phyloP scores from a whole-genome alignment of 2,888 invertebrate genomes.

The Dynastes tityus region DNA sequence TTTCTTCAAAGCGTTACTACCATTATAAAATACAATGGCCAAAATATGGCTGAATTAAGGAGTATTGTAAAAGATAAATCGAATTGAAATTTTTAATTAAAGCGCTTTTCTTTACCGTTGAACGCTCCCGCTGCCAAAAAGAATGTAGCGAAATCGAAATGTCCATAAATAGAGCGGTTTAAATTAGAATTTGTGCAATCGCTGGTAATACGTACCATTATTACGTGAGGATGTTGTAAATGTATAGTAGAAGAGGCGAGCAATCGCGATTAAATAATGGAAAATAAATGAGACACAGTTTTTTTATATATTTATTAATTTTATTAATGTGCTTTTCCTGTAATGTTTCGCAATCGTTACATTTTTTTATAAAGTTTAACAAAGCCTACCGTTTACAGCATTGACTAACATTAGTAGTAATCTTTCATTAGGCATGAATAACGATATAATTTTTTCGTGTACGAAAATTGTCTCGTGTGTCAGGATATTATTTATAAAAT shows the following conservation, averaged over 20 bases:
- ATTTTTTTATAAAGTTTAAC: too few relatives aligned
- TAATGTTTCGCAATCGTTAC: too few relatives aligned
- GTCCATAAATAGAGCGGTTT: conserved; percentile 23
- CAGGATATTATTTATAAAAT: too few relatives aligned
- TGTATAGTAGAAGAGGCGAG: not conserved
- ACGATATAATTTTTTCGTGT: too few relatives aligned
- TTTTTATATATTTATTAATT: not conserved
- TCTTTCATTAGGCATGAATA: too few relatives aligned
- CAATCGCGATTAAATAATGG: not conserved
- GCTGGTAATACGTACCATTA: not conserved
- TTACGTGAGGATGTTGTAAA: conserved; percentile 14
- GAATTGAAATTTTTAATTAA: conserved; percentile 19
- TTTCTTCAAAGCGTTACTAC: conserved; percentile 13
- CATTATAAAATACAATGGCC: conserved; percentile 10
- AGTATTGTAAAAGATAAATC: conserved; percentile 10
- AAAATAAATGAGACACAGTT: not conserved
- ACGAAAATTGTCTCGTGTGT: too few relatives aligned
- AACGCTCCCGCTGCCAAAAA: conserved; percentile 3
- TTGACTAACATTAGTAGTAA: too few relatives aligned
- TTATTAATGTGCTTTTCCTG: too few relatives aligned
- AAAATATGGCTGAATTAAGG: conserved; percentile 22
- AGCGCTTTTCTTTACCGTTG: conserved; percentile 3
- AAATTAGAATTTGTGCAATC: conserved; percentile 25
- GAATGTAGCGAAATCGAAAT: conserved; percentile 20
- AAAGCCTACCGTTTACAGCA: too few relatives aligned